These are phyloP conservation scores for Allobates femoralis DNA, from an alignment of 2,797 vertebrate genomes.

Conservation along the genomic window DNA sequence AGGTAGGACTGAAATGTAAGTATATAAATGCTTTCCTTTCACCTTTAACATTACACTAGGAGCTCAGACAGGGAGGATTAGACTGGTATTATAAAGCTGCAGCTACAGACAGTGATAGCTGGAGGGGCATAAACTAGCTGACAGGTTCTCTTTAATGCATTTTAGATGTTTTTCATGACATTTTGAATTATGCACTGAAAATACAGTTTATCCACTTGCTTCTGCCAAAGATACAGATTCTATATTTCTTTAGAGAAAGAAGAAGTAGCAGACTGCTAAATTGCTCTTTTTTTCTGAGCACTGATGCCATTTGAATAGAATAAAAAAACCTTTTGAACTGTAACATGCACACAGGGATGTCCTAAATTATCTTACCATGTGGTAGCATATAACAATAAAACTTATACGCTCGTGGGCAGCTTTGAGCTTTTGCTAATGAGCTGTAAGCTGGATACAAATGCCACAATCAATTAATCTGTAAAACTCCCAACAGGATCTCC, in stretches of 20 bases:
- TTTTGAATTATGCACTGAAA: not conserved
- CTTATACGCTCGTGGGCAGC: constrained; percentile 7
- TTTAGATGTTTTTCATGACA: not conserved
- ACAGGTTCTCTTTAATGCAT: too few relatives aligned
- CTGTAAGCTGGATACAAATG: constrained; percentile 14
- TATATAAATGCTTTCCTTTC: too few relatives aligned
- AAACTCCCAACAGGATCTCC: constrained; percentile 46
- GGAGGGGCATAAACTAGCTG: too few relatives aligned
- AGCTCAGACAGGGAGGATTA: too few relatives aligned
- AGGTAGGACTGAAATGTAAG: too few relatives aligned
- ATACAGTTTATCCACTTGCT: not conserved
- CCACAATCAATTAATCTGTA: constrained; percentile 48
- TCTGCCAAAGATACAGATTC: not conserved
- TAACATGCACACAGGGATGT: constrained; percentile 37
- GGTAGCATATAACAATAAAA: constrained; percentile 38
- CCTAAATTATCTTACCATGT: constrained; percentile 42
- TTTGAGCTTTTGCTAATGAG: constrained; percentile 45
- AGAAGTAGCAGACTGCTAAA: constrained; percentile 25
- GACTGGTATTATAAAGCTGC: too few relatives aligned
- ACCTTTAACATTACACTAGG: too few relatives aligned
- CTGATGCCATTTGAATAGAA: constrained; percentile 36
- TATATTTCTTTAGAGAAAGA: not conserved
- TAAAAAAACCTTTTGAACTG: constrained; percentile 37
- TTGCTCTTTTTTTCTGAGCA: constrained; percentile 42
- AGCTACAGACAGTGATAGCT: too few relatives aligned